Conservation (phyloP, 2,888 invertebrate genomes). For the Melinaea menophilus region DNA sequence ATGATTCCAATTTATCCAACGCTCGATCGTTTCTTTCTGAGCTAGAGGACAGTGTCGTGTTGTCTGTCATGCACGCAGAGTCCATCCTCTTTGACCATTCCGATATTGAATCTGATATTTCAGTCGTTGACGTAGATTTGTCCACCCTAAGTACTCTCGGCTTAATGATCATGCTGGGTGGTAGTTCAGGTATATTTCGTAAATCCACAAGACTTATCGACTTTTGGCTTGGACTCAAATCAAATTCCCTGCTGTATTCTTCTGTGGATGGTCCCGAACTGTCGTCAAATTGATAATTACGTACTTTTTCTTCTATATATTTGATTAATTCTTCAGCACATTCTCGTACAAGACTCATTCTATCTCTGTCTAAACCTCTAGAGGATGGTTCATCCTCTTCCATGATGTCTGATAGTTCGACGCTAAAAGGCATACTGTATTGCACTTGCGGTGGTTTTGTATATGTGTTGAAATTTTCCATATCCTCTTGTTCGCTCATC, state of each 20-base stretch:
- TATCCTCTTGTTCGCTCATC: conserved; percentile 67
- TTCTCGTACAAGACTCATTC: conserved; percentile 44
- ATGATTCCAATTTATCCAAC: conserved; percentile 64
- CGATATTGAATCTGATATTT: conserved; percentile 61
- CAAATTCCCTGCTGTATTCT: conserved; percentile 54
- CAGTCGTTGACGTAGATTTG: conserved; percentile 68
- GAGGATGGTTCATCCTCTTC: conserved; percentile 71
- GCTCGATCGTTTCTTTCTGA: conserved; percentile 61
- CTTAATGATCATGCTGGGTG: conserved; percentile 64
- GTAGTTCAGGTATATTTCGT: conserved; percentile 66
- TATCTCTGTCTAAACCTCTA: conserved; percentile 48
- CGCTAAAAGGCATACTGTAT: conserved; percentile 57
- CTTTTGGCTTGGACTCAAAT: conserved; percentile 53
- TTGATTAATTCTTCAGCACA: conserved; percentile 56
- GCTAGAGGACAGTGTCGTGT: conserved; percentile 52
- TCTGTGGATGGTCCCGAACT: conserved; percentile 46
- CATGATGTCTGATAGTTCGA: conserved; percentile 67
- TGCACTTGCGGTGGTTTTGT: conserved; percentile 59
- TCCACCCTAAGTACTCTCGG: conserved; percentile 63
- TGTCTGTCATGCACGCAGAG: conserved; percentile 66
- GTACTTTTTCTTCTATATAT: conserved; percentile 59
- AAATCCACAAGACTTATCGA: conserved; percentile 69
- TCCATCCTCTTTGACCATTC: conserved; percentile 59
- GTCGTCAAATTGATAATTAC: conserved; percentile 41
- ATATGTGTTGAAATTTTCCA: conserved; percentile 63